Evolutionary conservation across 2,113 vertebrate species (phyloP).

Genomic region (Todiramphus saurophagus): DNA sequence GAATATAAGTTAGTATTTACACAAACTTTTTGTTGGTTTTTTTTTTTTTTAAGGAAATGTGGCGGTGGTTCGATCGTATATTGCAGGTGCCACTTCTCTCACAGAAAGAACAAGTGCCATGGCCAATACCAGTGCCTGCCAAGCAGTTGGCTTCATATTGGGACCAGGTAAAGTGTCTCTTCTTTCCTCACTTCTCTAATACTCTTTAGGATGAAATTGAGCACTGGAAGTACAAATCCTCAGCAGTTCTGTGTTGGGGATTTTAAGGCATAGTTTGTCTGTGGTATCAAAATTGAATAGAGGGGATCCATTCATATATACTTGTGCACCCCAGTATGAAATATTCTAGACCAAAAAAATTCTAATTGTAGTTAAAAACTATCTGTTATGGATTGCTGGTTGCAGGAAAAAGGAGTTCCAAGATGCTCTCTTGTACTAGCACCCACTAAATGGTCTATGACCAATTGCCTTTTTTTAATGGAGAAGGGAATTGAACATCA

Average conservation of each 20-base stretch:
- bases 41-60: slow-evolving; percentile 84
- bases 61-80: slow-evolving; percentile 90
- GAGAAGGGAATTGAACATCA: background rate
- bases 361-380: background rate
- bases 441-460: background rate
- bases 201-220: background rate
- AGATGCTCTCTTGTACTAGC: background rate
- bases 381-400: background rate
- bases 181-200: background rate
- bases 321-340: background rate
- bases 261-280: background rate
- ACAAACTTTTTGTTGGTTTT: background rate
- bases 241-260: background rate
- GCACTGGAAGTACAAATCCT: background rate
- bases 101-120: slow-evolving; percentile 90
- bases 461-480: background rate
- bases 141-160: slow-evolving; percentile 95
- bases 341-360: background rate
- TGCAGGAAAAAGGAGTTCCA: background rate
- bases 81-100: slow-evolving; percentile 92
- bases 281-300: background rate
- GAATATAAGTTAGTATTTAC: background rate
- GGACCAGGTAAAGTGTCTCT: slow-evolving; percentile 85
- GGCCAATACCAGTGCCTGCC: slow-evolving; percentile 94
- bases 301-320: background rate